These are phyloP conservation scores for Indri indri DNA, from an alignment of 2,113 vertebrate species.

Conservation along the genomic window DNA sequence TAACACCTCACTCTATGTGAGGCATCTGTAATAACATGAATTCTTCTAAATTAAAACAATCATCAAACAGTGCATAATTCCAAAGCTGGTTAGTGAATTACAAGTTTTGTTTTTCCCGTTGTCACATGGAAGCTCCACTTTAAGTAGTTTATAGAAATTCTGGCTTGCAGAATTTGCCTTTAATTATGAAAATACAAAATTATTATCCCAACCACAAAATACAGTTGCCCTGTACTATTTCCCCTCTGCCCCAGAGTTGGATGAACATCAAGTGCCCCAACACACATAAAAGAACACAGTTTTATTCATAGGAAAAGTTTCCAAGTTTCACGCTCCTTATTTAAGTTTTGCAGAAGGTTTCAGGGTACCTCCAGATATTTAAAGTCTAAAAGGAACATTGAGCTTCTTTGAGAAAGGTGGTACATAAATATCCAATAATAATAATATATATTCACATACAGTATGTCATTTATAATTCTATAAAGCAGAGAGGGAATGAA, in stretches of 20 bases:
- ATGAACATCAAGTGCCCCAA: background rate
- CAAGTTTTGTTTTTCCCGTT: background rate
- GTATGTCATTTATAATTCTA: constrained; percentile 61
- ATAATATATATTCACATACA: constrained; percentile 50
- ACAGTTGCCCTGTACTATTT: background rate
- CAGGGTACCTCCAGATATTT: constrained; percentile 21
- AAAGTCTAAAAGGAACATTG: constrained; percentile 23
- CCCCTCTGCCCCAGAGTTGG: background rate
- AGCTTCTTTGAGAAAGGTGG: constrained; percentile 17
- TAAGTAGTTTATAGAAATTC: background rate
- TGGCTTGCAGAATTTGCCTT: background rate
- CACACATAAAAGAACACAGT: background rate
- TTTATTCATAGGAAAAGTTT: constrained; percentile 31
- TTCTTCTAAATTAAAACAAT: constrained; percentile 1
- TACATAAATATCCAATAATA: constrained; percentile 50
- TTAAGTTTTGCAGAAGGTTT: constrained; percentile 24
- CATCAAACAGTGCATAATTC: background rate
- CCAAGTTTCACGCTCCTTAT: background rate
- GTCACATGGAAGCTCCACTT: background rate
- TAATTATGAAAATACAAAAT: constrained; percentile 27
- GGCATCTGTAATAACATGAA: background rate
- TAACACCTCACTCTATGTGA: background rate
- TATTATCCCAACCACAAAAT: background rate
- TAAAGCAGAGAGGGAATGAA: constrained; percentile 62
- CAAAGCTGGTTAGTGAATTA: background rate